phyloP scores from a whole-genome alignment of 2,113 vertebrate species.

The Tricholaema leucomelas region DNA sequence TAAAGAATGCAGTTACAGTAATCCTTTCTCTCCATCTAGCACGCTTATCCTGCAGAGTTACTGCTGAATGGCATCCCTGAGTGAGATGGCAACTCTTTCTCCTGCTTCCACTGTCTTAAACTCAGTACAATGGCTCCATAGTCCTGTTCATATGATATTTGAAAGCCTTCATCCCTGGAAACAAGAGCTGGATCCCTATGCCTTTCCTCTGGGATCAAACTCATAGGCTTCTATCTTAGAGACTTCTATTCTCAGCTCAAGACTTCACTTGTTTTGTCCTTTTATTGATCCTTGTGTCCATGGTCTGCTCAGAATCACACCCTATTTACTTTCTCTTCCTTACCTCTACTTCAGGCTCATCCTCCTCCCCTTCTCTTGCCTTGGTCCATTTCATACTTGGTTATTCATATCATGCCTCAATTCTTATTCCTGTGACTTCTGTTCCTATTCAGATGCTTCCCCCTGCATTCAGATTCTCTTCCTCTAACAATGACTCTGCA shows the following conservation, averaged over 20 bases:
- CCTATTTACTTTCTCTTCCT: not conserved
- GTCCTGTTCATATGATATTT: not conserved
- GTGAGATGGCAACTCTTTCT: not conserved
- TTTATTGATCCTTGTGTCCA: not conserved
- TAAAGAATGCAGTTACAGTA: not conserved
- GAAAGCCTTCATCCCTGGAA: not conserved
- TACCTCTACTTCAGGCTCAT: not conserved
- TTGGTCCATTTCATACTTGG: not conserved
- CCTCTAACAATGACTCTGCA: not conserved
- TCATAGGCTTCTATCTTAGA: not conserved
- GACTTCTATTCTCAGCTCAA: not conserved
- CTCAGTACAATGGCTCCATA: rapidly evolving
- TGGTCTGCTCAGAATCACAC: not conserved
- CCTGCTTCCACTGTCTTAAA: not conserved
- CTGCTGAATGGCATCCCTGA: not conserved
- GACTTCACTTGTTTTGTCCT: not conserved
- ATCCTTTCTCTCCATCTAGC: not conserved
- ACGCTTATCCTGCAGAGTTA: not conserved
- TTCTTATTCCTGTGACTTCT: not conserved
- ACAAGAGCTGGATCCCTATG: not conserved
- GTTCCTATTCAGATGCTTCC: not conserved
- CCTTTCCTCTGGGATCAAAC: not conserved
- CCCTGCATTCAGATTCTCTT: not conserved
- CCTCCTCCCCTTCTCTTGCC: not conserved
- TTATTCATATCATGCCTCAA: not conserved